Evolutionary conservation across 2,797 vertebrate genomes (phyloP), one percentile per base, ranked within the genome.

Genomic region (Euthynnus affinis): DNA sequence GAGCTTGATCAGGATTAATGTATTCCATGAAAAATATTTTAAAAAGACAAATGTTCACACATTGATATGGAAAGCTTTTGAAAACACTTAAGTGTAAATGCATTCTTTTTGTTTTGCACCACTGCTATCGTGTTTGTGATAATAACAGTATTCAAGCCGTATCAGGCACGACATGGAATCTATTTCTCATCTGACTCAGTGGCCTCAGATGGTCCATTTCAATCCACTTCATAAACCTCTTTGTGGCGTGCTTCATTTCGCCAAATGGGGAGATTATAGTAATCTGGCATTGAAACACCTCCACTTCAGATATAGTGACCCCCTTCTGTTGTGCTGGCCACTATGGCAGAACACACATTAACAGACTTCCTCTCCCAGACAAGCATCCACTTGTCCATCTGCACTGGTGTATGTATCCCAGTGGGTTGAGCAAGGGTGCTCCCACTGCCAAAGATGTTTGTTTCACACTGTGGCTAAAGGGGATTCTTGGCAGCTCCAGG

Each of bases 201-300:
- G 63, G 68, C 56, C 73, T 72, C 81, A 76, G 63, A 74, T 58
- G 3, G 60, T 57, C 70, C 37, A n/a, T 81, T 83, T 83, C 68
- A 81, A 17, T 75, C 74, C 76, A 72, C 83, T 82, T 80, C 74
- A 86, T 88, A 89, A 91, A 87, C 85, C 85, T 89, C 87, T 92
- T 86, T 91, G 74, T 82, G 69, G 10, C 42, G 8, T 6, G 64
- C 44, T 59, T 87, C 87, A 82, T 4, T 80, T 85, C 4, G 58
- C 85, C 86, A 83, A 93, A 86, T 80, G 81, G 73, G 75, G 55
- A 87, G 91, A 94, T 95, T 94, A 92, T 83, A 74, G 78, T 91
- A 92, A 93, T 93, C 91, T 89, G 87, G 83, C 83, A 77, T 53
- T 53, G 23, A 69, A 86, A 82, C 88, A 78, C 76, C 85, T 88